phyloP scores from a whole-genome alignment of 2,888 invertebrate species.

The Lamellibrachia satsuma region DNA sequence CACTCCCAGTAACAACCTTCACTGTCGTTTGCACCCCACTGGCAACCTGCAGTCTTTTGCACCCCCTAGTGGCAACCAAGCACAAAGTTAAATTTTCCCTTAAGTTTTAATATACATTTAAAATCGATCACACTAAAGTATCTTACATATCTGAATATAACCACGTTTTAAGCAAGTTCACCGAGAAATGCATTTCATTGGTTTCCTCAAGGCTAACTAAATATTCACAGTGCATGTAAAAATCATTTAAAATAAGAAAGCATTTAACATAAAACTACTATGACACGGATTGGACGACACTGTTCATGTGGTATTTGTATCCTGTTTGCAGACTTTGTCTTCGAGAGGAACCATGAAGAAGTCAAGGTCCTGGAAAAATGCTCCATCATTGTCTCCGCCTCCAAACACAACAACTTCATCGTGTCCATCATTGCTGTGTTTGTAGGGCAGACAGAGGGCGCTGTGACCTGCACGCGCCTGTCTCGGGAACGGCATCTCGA shows the following conservation, averaged over 20 bases:
- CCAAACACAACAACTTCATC: slow-evolving; percentile 63
- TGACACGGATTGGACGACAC: not conserved
- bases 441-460: slow-evolving; percentile 58
- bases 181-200: not conserved
- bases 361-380: slow-evolving; percentile 57
- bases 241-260: not conserved
- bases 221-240: not conserved
- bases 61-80: not conserved
- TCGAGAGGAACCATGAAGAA: slow-evolving; percentile 50
- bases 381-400: slow-evolving; percentile 63
- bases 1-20: too few species aligned
- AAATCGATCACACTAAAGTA: not conserved
- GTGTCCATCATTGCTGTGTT: slow-evolving; percentile 55
- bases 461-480: slow-evolving; percentile 57
- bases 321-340: not conserved
- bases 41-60: not conserved
- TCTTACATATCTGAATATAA: not conserved
- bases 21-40: too few species aligned
- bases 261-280: not conserved
- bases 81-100: not conserved
- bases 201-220: not conserved
- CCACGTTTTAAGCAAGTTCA: not conserved
- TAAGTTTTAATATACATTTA: not conserved
- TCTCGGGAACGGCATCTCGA: slow-evolving; percentile 32
- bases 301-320: not conserved